These are phyloP conservation scores for Strix uralensis DNA, from an alignment of 2,113 vertebrate species.

Conservation along the genomic window DNA sequence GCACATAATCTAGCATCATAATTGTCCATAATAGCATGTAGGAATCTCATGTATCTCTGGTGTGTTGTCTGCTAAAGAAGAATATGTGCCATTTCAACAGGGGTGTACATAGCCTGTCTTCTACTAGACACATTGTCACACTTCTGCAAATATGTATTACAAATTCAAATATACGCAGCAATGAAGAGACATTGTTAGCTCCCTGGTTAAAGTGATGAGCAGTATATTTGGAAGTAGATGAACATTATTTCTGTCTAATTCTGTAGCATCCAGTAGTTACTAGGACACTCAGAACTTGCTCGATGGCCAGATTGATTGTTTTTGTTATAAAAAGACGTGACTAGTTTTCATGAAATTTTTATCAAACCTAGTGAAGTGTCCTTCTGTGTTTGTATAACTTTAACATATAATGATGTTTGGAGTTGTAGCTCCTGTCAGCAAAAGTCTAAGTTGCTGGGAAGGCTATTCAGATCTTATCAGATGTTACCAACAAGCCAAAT, in stretches of 20 bases:
- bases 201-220: neutral
- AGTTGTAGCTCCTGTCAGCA: neutral
- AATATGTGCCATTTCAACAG: neutral
- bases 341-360: neutral
- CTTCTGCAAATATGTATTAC: neutral
- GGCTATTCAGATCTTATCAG: neutral
- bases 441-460: neutral
- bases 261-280: neutral
- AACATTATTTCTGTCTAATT: neutral
- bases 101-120: neutral
- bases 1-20: neutral
- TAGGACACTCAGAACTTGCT: neutral
- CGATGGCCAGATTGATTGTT: fast-evolving
- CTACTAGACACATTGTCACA: neutral
- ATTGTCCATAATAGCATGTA: neutral
- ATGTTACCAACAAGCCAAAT: neutral
- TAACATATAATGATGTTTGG: neutral
- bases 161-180: neutral
- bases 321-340: neutral
- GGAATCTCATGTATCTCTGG: neutral
- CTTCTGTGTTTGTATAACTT: neutral
- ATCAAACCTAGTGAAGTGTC: neutral
- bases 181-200: neutral
- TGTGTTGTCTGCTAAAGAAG: neutral
- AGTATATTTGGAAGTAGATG: neutral